Percentiles rank a stretch among this genome's conserved stretches.
Evolutionary conservation across 2,113 vertebrate species (phyloP).

Genomic region (Elgaria multicarinata): DNA sequence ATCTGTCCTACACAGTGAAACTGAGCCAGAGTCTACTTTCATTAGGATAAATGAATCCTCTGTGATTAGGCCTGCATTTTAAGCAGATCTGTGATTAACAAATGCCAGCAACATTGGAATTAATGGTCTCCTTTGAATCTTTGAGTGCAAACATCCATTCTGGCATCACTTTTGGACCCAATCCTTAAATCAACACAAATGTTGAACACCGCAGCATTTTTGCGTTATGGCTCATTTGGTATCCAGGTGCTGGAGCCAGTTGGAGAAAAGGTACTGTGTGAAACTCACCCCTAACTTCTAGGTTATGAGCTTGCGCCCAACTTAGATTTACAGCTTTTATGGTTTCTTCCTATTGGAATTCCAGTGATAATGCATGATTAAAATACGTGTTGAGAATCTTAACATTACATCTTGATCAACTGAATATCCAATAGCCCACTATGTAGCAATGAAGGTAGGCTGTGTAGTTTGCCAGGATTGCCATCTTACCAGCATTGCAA

Average conservation of each 20-base stretch:
- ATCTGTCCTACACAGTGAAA: background rate
- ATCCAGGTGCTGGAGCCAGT: background rate
- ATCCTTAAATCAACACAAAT: background rate
- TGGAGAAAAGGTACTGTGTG: background rate
- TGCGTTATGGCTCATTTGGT: background rate
- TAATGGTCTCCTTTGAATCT: background rate
- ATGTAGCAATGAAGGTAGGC: background rate
- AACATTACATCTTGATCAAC: background rate
- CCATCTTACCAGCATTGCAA: background rate
- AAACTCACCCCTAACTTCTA: background rate
- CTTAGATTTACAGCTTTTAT: background rate
- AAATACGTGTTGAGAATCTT: background rate
- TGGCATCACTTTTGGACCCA: background rate
- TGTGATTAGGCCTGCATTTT: background rate
- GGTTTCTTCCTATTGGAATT: background rate
- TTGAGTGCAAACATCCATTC: background rate
- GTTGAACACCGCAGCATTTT: background rate
- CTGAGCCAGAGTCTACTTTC: background rate
- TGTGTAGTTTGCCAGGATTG: background rate
- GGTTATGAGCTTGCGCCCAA: background rate
- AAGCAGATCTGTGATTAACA: conserved; percentile 7
- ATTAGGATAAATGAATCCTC: background rate
- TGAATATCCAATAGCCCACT: background rate
- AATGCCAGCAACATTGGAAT: background rate
- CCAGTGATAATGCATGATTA: background rate